A percentile compares a stretch with the other conserved stretches of the same genome.
Evolutionary conservation across 2,113 vertebrate genomes (phyloP).

Genomic region (Cebus imitator): DNA sequence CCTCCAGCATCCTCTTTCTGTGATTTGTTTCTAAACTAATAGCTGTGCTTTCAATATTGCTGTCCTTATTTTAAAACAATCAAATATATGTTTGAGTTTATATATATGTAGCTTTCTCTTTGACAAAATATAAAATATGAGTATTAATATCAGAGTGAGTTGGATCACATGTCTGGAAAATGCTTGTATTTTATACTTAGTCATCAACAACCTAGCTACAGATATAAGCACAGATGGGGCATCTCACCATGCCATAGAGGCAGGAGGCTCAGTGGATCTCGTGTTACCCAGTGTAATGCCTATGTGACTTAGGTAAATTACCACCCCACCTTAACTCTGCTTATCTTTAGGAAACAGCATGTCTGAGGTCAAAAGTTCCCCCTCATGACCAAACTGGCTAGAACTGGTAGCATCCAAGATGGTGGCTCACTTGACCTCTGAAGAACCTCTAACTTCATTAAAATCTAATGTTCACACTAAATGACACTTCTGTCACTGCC

Average conservation of each 20-base stretch:
- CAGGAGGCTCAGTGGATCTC: not conserved
- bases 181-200: not conserved
- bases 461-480: too few species aligned
- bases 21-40: conserved; percentile 31
- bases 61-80: conserved; percentile 40
- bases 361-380: too few species aligned
- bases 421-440: too few species aligned
- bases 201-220: not conserved
- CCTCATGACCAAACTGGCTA: too few species aligned
- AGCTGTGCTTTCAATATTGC: conserved; percentile 41
- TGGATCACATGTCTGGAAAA: not conserved
- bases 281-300: too few species aligned
- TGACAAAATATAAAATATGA: not conserved
- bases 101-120: not conserved
- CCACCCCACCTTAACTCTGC: too few species aligned
- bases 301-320: too few species aligned
- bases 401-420: too few species aligned
- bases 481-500: too few species aligned
- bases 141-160: not conserved
- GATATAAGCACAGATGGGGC: not conserved
- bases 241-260: too few species aligned
- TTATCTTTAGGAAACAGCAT: too few species aligned
- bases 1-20: conserved; percentile 42
- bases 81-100: not conserved
- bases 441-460: too few species aligned